Percentiles rank a stretch among this genome's conserved stretches.
These are phyloP conservation scores for Scolopax bukidnonensis DNA, from an alignment of 2,797 vertebrate genomes.

Conservation along the genomic window DNA sequence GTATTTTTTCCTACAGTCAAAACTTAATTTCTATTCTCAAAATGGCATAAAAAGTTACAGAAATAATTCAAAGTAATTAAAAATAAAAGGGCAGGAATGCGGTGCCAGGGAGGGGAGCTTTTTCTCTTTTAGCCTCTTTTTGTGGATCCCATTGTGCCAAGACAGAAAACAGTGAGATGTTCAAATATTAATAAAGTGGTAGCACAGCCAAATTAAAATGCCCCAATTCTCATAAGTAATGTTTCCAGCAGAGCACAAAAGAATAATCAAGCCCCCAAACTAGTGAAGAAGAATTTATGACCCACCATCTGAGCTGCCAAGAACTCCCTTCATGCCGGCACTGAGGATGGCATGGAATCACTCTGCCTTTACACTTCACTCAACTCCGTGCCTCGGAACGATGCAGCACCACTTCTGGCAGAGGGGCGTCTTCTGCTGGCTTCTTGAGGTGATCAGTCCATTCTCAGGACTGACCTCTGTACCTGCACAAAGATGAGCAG, in stretches of 20 bases:
- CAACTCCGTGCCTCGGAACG: neutral
- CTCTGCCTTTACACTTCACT: neutral
- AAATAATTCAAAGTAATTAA: constrained; percentile 73
- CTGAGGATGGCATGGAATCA: neutral
- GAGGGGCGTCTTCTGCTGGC: neutral
- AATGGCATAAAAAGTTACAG: constrained; percentile 57
- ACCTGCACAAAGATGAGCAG: neutral
- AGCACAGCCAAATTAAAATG: constrained; percentile 71
- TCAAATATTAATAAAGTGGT: constrained; percentile 75
- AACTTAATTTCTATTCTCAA: constrained; percentile 58
- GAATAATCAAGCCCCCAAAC: constrained; percentile 68
- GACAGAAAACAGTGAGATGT: constrained; percentile 63
- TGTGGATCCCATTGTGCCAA: constrained; percentile 63
- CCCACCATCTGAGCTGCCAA: constrained; percentile 50
- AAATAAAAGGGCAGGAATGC: constrained; percentile 63
- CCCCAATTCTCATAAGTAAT: constrained; percentile 75
- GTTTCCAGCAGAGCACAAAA: constrained; percentile 64
- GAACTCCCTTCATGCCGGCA: neutral
- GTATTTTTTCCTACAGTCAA: constrained; percentile 39
- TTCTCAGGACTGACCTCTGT: neutral
- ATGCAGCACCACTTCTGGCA: neutral
- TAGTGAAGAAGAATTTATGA: constrained; percentile 68
- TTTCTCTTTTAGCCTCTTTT: constrained; percentile 57
- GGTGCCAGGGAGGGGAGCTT: constrained; percentile 18
- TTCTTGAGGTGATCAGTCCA: neutral